Conservation (phyloP, 2,888 invertebrate genomes). For the Chouioia cunea region DNA sequence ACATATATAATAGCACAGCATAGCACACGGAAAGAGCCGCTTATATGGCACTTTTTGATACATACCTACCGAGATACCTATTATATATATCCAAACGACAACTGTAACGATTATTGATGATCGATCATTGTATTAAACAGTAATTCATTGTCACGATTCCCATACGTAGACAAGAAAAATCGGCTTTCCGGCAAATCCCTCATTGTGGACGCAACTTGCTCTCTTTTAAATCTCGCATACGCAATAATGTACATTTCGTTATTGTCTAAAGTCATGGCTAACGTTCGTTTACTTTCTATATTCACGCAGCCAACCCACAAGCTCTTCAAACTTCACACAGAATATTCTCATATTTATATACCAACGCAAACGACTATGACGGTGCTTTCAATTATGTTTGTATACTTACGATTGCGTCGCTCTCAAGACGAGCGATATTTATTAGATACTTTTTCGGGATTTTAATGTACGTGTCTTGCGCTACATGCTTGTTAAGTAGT, state of each 20-base stretch:
- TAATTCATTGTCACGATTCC: constrained; percentile 25
- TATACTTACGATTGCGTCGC: not conserved
- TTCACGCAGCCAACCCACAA: not conserved
- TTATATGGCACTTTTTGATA: no score
- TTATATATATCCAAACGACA: no score
- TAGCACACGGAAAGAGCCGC: no score
- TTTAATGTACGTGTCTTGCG: constrained; percentile 9
- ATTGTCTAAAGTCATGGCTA: constrained; percentile 3
- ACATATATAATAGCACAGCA: no score
- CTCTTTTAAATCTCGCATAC: no score
- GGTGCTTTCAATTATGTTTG: not conserved
- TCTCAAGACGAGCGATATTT: constrained; percentile 5
- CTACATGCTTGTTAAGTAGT: not conserved
- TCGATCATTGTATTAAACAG: constrained; percentile 38
- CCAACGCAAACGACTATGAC: not conserved
- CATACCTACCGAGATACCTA: no score
- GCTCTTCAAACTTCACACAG: constrained; percentile 1
- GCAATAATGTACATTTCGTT: constrained; percentile 9
- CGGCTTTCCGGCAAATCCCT: constrained; percentile 23
- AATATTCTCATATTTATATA: constrained; percentile 11
- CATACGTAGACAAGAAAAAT: constrained; percentile 14
- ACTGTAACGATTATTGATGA: not conserved
- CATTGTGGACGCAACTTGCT: constrained; percentile 12
- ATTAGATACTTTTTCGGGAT: constrained; percentile 6
- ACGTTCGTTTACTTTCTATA: not conserved